Percentiles rank a stretch among this genome's conserved stretches.
phyloP scores from a whole-genome alignment of 2,888 invertebrate genomes.

The Watsonalla binaria region DNA sequence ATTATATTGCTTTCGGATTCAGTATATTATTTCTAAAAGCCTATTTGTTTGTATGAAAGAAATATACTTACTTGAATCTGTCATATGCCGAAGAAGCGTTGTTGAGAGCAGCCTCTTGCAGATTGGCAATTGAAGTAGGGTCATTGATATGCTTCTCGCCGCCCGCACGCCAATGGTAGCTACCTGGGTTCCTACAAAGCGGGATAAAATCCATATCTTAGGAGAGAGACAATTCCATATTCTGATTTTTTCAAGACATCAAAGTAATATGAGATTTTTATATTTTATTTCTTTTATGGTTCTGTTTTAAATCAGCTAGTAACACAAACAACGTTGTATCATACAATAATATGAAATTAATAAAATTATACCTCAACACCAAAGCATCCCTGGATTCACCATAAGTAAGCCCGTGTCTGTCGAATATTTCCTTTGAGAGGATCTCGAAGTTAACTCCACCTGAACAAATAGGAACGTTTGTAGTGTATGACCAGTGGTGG shows the following conservation, averaged over 20 bases:
- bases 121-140: conserved; percentile 85
- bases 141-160: conserved; percentile 99
- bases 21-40: background rate
- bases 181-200: conserved; percentile 87
- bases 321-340: too few species aligned
- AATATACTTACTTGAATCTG: conserved; percentile 71
- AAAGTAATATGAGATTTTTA: too few species aligned
- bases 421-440: conserved; percentile 90
- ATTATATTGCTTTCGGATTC: too few species aligned
- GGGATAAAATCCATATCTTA: conserved; percentile 18
- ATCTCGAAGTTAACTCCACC: conserved; percentile 96
- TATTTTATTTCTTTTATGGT: too few species aligned
- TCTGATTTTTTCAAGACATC: too few species aligned
- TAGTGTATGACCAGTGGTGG: conserved; percentile 3
- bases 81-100: conserved; percentile 92
- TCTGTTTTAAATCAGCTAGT: too few species aligned
- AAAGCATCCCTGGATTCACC: conserved; percentile 83
- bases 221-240: too few species aligned
- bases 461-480: conserved; percentile 17
- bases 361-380: conserved; percentile 77
- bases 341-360: too few species aligned
- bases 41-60: background rate
- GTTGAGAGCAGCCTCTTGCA: conserved; percentile 91
- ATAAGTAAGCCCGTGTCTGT: conserved; percentile 89
- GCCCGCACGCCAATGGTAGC: conserved; percentile 97